Conservation (phyloP, 1,140 invertebrate species). For the Zophobas atratus region DNA sequence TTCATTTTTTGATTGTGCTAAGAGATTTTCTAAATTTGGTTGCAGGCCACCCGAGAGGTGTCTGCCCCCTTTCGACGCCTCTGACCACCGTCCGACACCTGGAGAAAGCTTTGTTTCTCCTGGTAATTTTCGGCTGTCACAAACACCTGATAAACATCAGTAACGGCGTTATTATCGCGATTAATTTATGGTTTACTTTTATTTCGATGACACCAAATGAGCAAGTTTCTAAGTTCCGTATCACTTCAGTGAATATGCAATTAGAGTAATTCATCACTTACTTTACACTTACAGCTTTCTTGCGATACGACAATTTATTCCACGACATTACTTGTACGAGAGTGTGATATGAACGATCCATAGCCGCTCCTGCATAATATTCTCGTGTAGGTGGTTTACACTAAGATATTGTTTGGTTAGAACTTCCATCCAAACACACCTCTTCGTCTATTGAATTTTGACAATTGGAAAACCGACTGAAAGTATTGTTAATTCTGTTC, state of each 20-base stretch:
- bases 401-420: conserved; percentile 16
- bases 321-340: conserved; percentile 2
- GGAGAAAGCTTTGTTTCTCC: conserved; percentile 9
- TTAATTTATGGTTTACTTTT: conserved; percentile 20
- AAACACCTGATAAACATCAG: conserved; percentile 30
- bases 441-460: not conserved
- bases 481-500: not conserved
- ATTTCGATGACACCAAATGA: conserved; percentile 10
- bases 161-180: conserved; percentile 19
- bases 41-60: conserved; percentile 3
- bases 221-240: conserved; percentile 14
- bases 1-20: no score
- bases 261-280: conserved; percentile 29
- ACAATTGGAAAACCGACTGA: no score
- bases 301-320: conserved; percentile 37
- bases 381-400: conserved; percentile 35
- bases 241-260: conserved; percentile 6
- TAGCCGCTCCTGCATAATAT: conserved; percentile 31
- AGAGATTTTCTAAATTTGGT: not conserved
- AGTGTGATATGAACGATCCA: conserved; percentile 32
- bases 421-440: conserved; percentile 30
- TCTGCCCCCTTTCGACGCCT: not conserved
- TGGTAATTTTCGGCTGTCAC: conserved; percentile 32
- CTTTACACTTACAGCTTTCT: conserved; percentile 23
- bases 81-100: no score